Evolutionary conservation across 64 coral and sea anemone genomes (phyloP).

Genomic region (Montipora cactus): DNA sequence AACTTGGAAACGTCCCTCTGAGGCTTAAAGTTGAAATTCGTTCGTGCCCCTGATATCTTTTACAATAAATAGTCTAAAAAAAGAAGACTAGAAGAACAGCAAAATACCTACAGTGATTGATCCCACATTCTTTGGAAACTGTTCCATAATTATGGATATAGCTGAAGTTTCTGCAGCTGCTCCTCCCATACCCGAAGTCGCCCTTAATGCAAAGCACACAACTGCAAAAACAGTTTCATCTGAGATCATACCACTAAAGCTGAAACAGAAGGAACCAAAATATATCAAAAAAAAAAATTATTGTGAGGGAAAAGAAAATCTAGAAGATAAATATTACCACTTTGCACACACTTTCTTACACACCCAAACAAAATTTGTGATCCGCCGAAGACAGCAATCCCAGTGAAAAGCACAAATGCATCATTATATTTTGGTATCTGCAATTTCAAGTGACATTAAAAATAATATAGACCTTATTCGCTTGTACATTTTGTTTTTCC

Average conservation of each 20-base stretch:
- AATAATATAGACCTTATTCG: too few species aligned
- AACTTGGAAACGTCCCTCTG: too few species aligned
- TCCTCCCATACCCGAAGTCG: neutral
- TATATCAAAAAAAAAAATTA: too few species aligned
- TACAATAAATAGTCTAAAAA: too few species aligned
- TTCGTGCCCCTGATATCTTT: too few species aligned
- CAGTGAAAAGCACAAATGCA: conserved; percentile 13
- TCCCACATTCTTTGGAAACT: conserved; percentile 2
- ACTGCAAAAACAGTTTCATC: neutral
- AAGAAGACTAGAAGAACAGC: too few species aligned
- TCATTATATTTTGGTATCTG: conserved; percentile 30
- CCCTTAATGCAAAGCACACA: neutral
- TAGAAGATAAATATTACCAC: neutral
- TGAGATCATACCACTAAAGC: neutral
- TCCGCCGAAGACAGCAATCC: conserved; percentile 11
- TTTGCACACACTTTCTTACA: neutral
- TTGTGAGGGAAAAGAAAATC: too few species aligned
- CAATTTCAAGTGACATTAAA: neutral
- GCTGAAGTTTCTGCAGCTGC: conserved; percentile 10
- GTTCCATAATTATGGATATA: neutral
- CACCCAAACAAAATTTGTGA: conserved; percentile 24
- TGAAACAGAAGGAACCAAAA: neutral
- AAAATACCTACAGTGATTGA: neutral
- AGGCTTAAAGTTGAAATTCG: too few species aligned
- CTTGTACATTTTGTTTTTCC: too few species aligned